phyloP scores from a whole-genome alignment of 2,888 invertebrate genomes.

The Sarcophaga carnaria region DNA sequence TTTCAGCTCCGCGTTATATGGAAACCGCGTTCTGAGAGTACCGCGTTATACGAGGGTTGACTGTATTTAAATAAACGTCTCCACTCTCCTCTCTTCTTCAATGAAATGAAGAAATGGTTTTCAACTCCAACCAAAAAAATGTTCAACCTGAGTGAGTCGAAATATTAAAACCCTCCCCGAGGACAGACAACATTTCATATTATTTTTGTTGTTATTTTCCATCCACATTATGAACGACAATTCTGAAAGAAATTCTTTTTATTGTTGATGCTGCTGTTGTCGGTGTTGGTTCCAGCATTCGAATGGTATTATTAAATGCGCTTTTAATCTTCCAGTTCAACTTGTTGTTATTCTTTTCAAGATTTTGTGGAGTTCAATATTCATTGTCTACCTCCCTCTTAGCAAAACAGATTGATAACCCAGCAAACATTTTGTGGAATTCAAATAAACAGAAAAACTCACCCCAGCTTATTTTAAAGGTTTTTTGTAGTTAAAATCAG shows the following conservation, averaged over 20 bases:
- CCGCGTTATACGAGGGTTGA: too few species aligned
- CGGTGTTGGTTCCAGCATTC: conserved; percentile 37
- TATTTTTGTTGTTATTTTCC: conserved; percentile 28
- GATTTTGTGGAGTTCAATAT: conserved; percentile 72
- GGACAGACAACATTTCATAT: conserved; percentile 58
- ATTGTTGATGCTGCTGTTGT: conserved; percentile 38
- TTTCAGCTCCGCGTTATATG: too few species aligned
- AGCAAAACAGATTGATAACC: background rate
- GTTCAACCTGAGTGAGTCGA: conserved; percentile 53
- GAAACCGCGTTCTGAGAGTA: too few species aligned
- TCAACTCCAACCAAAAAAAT: conserved; percentile 16
- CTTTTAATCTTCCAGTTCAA: conserved; percentile 77
- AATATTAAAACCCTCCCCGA: conserved; percentile 65
- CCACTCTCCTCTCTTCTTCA: background rate
- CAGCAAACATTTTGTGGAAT: background rate
- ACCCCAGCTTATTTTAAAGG: too few species aligned
- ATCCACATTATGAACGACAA: conserved; percentile 50
- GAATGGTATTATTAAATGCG: conserved; percentile 78
- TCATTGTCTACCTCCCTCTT: conserved; percentile 76
- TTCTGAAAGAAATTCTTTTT: conserved; percentile 47
- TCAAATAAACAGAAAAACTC: too few species aligned
- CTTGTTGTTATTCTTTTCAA: background rate
- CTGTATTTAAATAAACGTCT: too few species aligned
- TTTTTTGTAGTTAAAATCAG: too few species aligned
- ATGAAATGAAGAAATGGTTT: background rate